Evolutionary conservation across 2,888 invertebrate species (phyloP).

Genomic region (Emmelina monodactyla): DNA sequence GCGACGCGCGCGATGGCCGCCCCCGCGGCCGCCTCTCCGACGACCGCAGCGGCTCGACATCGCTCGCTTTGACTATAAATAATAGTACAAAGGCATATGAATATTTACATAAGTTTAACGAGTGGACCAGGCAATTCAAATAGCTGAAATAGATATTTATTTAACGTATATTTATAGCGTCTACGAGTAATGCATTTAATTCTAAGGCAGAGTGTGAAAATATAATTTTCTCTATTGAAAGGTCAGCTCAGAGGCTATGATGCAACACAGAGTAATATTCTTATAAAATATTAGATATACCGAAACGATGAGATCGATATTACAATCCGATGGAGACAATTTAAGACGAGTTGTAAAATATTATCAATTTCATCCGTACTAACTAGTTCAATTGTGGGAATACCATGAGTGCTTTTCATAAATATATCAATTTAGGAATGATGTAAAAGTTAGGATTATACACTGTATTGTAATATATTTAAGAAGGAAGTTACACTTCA

Average conservation of each 20-base stretch:
- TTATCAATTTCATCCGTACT: not conserved
- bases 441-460: too few species aligned
- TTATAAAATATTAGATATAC: not conserved
- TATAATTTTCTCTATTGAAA: constrained; percentile 35
- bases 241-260: constrained; percentile 32
- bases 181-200: constrained; percentile 49
- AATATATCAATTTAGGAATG: constrained; percentile 29
- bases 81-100: constrained; percentile 58
- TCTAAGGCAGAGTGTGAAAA: constrained; percentile 37
- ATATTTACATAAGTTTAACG: constrained; percentile 51
- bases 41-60: constrained; percentile 8
- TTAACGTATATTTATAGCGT: constrained; percentile 48
- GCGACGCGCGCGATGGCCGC: too few species aligned
- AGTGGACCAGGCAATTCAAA: constrained; percentile 53
- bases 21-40: not conserved
- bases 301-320: not conserved
- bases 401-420: constrained; percentile 56
- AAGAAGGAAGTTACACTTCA: not conserved
- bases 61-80: constrained; percentile 31
- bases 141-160: constrained; percentile 55
- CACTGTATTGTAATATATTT: not conserved
- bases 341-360: not conserved
- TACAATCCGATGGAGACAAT: too few species aligned
- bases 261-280: constrained; percentile 20
- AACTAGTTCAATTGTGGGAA: constrained; percentile 19